Evolutionary conservation across 2,888 invertebrate species (phyloP), one percentile per base, ranked within the genome.

Genomic region (Euclidia mi): DNA sequence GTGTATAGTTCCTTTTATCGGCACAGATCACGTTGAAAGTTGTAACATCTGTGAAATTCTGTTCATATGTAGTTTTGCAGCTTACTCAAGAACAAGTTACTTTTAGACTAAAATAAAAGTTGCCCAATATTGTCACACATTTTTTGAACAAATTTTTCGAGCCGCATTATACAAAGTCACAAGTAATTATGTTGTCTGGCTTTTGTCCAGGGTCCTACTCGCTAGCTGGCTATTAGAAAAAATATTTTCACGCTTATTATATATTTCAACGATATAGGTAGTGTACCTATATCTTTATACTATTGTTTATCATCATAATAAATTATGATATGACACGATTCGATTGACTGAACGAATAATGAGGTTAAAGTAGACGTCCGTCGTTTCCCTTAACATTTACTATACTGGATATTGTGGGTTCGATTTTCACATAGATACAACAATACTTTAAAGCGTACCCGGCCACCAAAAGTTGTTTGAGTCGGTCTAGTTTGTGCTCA

Each of bases 1-100:
- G 14, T 29, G 15, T 29, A n/a, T 28, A 17, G 31, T 11, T 18
- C 12, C 31, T 43, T 31, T 20, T 52, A 52, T 68, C 50, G 51
- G 51, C 52, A n/a, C 53, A 68, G 73, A 56, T 64, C 60, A 64
- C 48, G 52, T 48, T 44, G 43, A 40, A 65, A 72, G 45, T 55
- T 46, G 53, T 56, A 45, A 65, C 56, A 56, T 68, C 43, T 55
- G 46, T 48, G 41, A 49, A 52, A 56, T 44, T 44, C 17, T 25
- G 43, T 42, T 60, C 18, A 44, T 6, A 34, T 20, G 34, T 20
- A 20, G 12, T 12, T 32, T 32, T 29, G 1, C 6, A 44, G 31
- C 17, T 3, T 34, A 32, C 15, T 17, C 34, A 2, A 14, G 3
- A 9, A 7, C 18, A 44, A 14, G 15, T 35, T 28, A 45, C 25